A percentile compares a stretch with the other conserved stretches of the same genome.
Conservation (phyloP, 1,140 invertebrate species). For the Leptinotarsa defecta region DNA sequence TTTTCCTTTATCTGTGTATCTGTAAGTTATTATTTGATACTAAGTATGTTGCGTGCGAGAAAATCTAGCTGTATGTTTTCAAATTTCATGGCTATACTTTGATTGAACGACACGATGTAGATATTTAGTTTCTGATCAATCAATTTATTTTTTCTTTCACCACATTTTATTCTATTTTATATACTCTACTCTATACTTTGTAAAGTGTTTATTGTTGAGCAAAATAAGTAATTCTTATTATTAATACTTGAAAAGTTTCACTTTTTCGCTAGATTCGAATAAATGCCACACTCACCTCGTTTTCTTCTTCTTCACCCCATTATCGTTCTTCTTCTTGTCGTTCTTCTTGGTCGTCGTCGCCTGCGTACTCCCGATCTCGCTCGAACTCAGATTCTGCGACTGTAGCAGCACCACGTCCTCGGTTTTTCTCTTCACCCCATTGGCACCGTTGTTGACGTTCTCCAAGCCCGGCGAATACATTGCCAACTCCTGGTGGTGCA, state of each 20-base stretch:
- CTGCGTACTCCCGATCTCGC: slow-evolving; percentile 48
- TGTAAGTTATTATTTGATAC: no score
- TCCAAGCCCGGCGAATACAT: slow-evolving; percentile 52
- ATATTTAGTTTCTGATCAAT: no score
- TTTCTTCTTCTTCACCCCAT: slow-evolving; percentile 91
- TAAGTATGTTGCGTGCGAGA: no score
- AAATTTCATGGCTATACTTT: no score
- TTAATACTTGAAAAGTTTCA: no score
- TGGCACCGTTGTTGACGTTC: slow-evolving; percentile 54
- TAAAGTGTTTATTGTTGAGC: background rate
- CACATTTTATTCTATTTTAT: no score
- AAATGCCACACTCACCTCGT: slow-evolving; percentile 69
- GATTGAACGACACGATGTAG: no score
- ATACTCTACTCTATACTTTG: no score
- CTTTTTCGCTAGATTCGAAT: no score
- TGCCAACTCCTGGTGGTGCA: slow-evolving; percentile 53
- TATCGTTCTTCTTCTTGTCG: slow-evolving; percentile 83
- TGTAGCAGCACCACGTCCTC: slow-evolving; percentile 61
- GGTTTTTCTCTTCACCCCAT: slow-evolving; percentile 59
- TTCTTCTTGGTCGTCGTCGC: slow-evolving; percentile 54
- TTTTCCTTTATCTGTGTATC: no score
- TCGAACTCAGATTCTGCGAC: slow-evolving; percentile 52
- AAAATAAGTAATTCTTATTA: background rate
- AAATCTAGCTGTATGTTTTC: no score
- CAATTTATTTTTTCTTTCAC: no score